phyloP scores from a whole-genome alignment of 2,797 vertebrate species.

The Aselliscus stoliczkanus region DNA sequence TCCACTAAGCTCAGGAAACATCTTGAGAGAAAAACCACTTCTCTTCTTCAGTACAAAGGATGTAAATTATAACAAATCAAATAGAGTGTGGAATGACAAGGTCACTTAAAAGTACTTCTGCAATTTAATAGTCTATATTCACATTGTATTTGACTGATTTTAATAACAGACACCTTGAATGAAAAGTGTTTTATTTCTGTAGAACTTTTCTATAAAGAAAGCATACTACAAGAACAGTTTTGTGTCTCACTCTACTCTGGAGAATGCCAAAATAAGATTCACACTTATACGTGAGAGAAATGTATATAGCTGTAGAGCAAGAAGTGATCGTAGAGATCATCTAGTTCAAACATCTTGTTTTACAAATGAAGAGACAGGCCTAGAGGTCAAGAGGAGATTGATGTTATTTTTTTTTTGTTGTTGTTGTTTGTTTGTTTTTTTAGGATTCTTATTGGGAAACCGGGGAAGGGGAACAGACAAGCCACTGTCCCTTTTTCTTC shows the following conservation, averaged over 20 bases:
- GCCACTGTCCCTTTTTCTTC: too few relatives aligned
- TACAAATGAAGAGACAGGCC: background rate
- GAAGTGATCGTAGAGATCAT: background rate
- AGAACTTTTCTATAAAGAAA: conserved; percentile 41
- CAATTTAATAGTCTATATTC: conserved; percentile 47
- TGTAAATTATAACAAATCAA: conserved; percentile 54
- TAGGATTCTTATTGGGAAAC: too few relatives aligned
- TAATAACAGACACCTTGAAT: conserved; percentile 22
- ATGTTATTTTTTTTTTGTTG: too few relatives aligned
- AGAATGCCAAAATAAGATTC: background rate
- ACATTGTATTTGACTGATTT: conserved; percentile 44
- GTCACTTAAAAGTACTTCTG: conserved; percentile 57
- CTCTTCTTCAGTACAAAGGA: conserved; percentile 10
- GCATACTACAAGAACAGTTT: background rate
- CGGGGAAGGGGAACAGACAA: too few relatives aligned
- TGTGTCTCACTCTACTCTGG: background rate
- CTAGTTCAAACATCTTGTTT: background rate
- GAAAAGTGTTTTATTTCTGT: background rate
- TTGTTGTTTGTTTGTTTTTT: too few relatives aligned
- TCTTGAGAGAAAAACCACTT: conserved; percentile 29
- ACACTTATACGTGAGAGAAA: background rate
- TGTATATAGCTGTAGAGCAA: background rate
- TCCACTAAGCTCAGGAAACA: conserved; percentile 22
- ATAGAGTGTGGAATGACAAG: conserved; percentile 24
- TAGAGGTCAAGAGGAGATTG: background rate